A percentile compares a stretch with the other conserved stretches of the same genome.
Evolutionary conservation across 1,140 invertebrate species (phyloP).

Genomic region (Matsumurasca onukii): DNA sequence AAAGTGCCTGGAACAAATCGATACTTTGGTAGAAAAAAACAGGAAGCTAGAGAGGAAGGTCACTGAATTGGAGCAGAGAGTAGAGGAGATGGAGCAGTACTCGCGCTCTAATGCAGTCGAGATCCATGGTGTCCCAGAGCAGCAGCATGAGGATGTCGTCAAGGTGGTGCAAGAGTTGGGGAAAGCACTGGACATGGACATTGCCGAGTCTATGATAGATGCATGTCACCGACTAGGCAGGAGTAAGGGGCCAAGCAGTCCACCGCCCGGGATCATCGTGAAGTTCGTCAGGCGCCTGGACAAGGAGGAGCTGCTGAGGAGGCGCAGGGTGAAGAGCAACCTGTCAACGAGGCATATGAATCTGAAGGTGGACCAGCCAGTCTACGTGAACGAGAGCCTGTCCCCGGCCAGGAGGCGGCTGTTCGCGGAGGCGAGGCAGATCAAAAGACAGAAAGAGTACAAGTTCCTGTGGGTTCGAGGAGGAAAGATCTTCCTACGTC

Average conservation of each 20-base stretch:
- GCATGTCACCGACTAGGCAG: conserved; percentile 21
- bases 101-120: conserved; percentile 7
- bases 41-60: too few relatives aligned
- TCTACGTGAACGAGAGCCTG: conserved; percentile 32
- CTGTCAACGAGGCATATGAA: conserved; percentile 12
- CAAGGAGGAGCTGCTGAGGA: not conserved
- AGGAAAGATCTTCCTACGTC: conserved; percentile 30
- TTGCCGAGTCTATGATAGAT: not conserved
- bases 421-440: conserved; percentile 17
- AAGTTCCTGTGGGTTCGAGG: too few relatives aligned
- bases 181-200: not conserved
- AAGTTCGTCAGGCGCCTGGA: too few relatives aligned
- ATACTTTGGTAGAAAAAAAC: not conserved
- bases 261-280: conserved; percentile 15
- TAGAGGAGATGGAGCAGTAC: too few relatives aligned
- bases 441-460: conserved; percentile 25
- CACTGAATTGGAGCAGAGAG: conserved; percentile 19
- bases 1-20: not conserved
- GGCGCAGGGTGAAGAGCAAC: conserved; percentile 1
- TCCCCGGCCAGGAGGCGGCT: conserved; percentile 6
- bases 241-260: not conserved
- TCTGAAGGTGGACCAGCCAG: not conserved
- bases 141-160: conserved; percentile 8
- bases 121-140: conserved; percentile 19
- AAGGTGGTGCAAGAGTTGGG: conserved; percentile 4